Conservation (phyloP, 1,140 invertebrate genomes). For the Drosophila santomea region DNA sequence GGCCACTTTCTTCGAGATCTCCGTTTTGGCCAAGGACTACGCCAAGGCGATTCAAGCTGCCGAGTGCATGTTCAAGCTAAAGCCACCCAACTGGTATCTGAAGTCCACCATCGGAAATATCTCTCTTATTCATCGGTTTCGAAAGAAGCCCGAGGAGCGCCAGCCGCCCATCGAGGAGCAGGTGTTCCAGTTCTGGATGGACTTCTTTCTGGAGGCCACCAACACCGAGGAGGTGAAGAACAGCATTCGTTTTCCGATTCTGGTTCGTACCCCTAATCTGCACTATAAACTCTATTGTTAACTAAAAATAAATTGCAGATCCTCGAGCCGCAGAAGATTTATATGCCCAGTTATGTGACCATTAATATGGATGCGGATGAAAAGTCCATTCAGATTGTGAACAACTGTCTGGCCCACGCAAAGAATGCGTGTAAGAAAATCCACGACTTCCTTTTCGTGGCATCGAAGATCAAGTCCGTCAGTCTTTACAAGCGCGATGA, state of each 20-base stretch:
- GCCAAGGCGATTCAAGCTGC: slow-evolving; percentile 98
- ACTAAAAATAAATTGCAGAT: slow-evolving; percentile 86
- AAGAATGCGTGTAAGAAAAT: slow-evolving; percentile 92
- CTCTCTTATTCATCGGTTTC: slow-evolving; percentile 96
- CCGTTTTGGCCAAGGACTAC: slow-evolving; percentile 98
- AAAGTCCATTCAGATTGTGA: slow-evolving; percentile 94
- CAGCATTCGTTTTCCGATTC: slow-evolving; percentile 94
- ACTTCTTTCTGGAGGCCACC: slow-evolving; percentile 98
- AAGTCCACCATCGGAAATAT: slow-evolving; percentile 99
- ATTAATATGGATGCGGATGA: slow-evolving; percentile 97
- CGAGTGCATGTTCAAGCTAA: slow-evolving; percentile 99
- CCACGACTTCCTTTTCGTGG: slow-evolving; percentile 97
- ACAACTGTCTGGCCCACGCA: slow-evolving; percentile 92
- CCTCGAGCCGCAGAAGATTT: slow-evolving; percentile 96
- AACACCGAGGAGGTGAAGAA: slow-evolving; percentile 88
- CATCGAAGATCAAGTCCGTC: slow-evolving; percentile 96
- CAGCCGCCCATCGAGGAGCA: slow-evolving; percentile 91
- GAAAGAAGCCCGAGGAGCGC: slow-evolving; percentile 91
- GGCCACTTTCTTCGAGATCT: slow-evolving; percentile 99
- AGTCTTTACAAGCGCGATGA: slow-evolving; percentile 98
- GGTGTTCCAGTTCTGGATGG: slow-evolving; percentile 99
- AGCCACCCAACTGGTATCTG: slow-evolving; percentile 99
- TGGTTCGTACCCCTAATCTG: slow-evolving; percentile 39
- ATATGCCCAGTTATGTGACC: slow-evolving; percentile 97
- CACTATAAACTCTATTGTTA: background rate